These are phyloP conservation scores for Fabriciana adippe DNA, from an alignment of 2,888 invertebrate genomes.

Conservation along the genomic window DNA sequence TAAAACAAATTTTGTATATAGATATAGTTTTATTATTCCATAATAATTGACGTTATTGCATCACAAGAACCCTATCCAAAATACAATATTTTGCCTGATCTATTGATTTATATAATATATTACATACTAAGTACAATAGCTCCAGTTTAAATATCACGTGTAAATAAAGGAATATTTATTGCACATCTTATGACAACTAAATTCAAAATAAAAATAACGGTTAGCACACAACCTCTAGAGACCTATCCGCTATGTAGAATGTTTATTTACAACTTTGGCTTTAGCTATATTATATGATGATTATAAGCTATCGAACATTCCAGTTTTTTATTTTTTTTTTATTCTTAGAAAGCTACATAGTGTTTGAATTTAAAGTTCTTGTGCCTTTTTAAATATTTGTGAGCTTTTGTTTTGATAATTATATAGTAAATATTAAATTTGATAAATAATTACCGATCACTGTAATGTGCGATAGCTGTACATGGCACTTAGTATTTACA, in stretches of 20 bases:
- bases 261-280: constrained; percentile 77
- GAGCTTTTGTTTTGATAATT: too few relatives aligned
- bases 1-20: constrained; percentile 17
- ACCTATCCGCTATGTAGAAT: constrained; percentile 41
- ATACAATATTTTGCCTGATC: constrained; percentile 2
- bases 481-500: constrained; percentile 54
- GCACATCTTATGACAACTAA: constrained; percentile 21
- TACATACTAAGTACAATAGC: constrained; percentile 11
- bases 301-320: constrained; percentile 38
- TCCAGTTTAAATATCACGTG: constrained; percentile 17
- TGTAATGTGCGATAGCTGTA: constrained; percentile 31
- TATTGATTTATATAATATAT: constrained; percentile 7
- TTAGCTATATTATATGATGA: constrained; percentile 59
- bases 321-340: background rate
- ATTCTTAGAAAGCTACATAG: background rate
- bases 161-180: constrained; percentile 23
- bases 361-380: background rate
- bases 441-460: background rate
- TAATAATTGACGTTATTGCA: constrained; percentile 27
- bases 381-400: background rate
- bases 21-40: constrained; percentile 18
- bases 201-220: constrained; percentile 23
- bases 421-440: too few relatives aligned
- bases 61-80: constrained; percentile 24
- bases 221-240: constrained; percentile 61